These are phyloP conservation scores for Leptogaster cylindrica DNA, from an alignment of 2,888 invertebrate genomes.

Conservation along the genomic window DNA sequence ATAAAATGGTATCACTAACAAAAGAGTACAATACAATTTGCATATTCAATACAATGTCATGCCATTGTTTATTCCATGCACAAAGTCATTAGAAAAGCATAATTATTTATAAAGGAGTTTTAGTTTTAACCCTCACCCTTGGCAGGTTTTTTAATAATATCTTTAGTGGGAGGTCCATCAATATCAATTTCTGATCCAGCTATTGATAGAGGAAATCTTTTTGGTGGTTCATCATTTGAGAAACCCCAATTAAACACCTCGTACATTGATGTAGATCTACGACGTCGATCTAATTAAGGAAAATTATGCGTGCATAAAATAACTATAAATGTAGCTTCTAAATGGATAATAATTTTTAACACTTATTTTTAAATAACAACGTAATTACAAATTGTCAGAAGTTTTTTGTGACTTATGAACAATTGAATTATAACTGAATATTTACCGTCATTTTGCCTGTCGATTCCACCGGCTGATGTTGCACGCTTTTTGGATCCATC, in stretches of 20 bases:
- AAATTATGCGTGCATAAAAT: conserved; percentile 49
- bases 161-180: conserved; percentile 57
- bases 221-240: conserved; percentile 62
- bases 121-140: conserved; percentile 60
- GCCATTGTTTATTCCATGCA: conserved; percentile 26
- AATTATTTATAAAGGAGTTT: conserved; percentile 47
- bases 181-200: conserved; percentile 62
- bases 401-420: not conserved
- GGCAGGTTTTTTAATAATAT: conserved; percentile 49
- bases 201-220: conserved; percentile 60
- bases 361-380: conserved; percentile 19
- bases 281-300: conserved; percentile 55
- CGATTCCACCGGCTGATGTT: conserved; percentile 75
- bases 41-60: too few species aligned
- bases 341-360: conserved; percentile 14
- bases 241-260: conserved; percentile 74
- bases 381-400: conserved; percentile 5
- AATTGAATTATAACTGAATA: not conserved
- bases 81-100: conserved; percentile 36
- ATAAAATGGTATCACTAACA: too few species aligned
- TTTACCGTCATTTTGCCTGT: conserved; percentile 71
- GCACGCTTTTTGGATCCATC: conserved; percentile 77
- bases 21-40: too few species aligned
- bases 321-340: conserved; percentile 36
- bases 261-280: conserved; percentile 75